Percentiles rank a stretch among this genome's conserved stretches.
These are phyloP conservation scores for Ennomos fuscantarius DNA, from an alignment of 2,888 invertebrate species.

Conservation along the genomic window DNA sequence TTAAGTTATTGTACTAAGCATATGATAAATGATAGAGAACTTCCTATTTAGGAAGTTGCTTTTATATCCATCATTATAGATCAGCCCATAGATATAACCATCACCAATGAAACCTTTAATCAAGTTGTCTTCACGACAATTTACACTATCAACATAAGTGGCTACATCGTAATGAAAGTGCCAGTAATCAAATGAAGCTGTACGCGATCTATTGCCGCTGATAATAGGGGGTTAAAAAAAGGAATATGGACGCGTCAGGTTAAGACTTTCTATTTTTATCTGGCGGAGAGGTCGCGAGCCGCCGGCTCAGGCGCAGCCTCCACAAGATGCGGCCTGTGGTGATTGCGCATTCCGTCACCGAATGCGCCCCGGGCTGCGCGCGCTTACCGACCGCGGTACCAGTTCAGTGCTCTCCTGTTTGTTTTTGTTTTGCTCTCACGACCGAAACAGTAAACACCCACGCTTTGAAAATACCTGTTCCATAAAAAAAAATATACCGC, in stretches of 20 bases:
- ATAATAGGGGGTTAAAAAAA: conserved; percentile 80
- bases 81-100: conserved; percentile 13
- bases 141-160: conserved; percentile 35
- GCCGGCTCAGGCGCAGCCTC: conserved; percentile 69
- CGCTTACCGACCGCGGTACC: conserved; percentile 50
- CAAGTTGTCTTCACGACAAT: conserved; percentile 37
- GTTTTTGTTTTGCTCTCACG: conserved; percentile 52
- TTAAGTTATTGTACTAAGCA: too few species aligned
- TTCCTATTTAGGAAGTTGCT: conserved; percentile 3
- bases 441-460: conserved; percentile 34
- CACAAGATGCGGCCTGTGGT: conserved; percentile 58
- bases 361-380: conserved; percentile 78
- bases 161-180: conserved; percentile 61
- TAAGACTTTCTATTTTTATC: conserved; percentile 83
- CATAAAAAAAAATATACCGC: conserved; percentile 8
- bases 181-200: conserved; percentile 58
- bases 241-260: conserved; percentile 69
- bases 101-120: conserved; percentile 26
- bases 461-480: conserved; percentile 24
- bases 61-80: conserved; percentile 5
- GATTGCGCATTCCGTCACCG: conserved; percentile 77
- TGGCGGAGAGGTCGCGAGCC: conserved; percentile 74
- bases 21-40: neutral
- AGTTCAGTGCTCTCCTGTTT: conserved; percentile 54
- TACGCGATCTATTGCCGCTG: conserved; percentile 63